Conservation (phyloP, 37 sponge, comb jelly and placozoan species). For the Eunapius fragilis region DNA sequence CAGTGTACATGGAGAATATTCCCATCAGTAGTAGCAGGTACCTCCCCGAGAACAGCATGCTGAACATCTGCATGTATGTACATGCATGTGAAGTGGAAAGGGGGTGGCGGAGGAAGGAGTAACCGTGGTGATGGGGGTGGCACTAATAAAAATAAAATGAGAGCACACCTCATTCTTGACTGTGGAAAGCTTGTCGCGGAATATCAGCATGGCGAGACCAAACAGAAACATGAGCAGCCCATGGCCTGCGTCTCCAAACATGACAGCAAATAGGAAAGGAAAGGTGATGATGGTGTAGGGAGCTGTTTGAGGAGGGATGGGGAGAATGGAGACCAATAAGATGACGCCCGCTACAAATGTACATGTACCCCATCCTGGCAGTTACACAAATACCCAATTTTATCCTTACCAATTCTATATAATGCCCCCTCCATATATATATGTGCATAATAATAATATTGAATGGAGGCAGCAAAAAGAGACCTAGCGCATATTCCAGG, state of each 20-base stretch:
- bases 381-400: no score
- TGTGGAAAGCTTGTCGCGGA: constrained; percentile 62
- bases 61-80: constrained; percentile 72
- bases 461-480: no score
- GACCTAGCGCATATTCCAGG: no score
- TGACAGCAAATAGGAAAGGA: constrained; percentile 90
- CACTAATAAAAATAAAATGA: background rate
- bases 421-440: no score
- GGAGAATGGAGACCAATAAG: background rate
- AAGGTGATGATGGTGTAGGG: constrained; percentile 86
- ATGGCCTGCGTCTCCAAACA: constrained; percentile 93
- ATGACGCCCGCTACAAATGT: no score
- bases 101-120: background rate
- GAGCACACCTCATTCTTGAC: constrained; percentile 68
- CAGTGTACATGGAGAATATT: constrained; percentile 87
- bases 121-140: background rate
- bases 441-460: no score
- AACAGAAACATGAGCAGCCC: constrained; percentile 75
- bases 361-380: no score
- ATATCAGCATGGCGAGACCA: constrained; percentile 66
- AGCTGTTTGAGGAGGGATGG: constrained; percentile 28
- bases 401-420: background rate
- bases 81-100: background rate
- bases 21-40: constrained; percentile 89
- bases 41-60: constrained; percentile 80